Evolutionary conservation across 2,888 invertebrate species (phyloP), one percentile per base, ranked within the genome.

Genomic region (Leucania comma): DNA sequence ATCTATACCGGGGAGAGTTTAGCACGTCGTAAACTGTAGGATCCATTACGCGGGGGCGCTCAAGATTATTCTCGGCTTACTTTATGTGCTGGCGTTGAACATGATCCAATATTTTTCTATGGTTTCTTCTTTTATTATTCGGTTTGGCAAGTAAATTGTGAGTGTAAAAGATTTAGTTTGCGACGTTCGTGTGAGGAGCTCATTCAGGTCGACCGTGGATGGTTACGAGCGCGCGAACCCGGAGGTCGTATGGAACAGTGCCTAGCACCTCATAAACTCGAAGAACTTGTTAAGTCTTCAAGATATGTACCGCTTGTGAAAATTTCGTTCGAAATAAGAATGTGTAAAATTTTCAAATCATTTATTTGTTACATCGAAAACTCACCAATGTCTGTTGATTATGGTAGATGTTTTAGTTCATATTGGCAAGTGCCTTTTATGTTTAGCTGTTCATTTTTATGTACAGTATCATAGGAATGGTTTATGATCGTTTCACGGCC

Each of bases 1-100:
- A 93, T 92, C 90, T 88, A 87, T 86, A 87, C 86, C 83, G 71
- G 42, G 75, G 86, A 88, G 87, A 90, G 90, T 91, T 93, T 93
- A 94, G 92, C 93, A 93, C 93, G 87, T 93, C 93, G 90, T 93
- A 93, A 93, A 93, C 89, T 91, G 89, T 89, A 87, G 90, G 89
- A 90, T 92, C 92, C 91, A 93, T 93, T 93, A 93, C 90, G 87
- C 75, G 86, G 82, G 78, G 85, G 86, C 82, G 85, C 87, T 85
- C 86, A 81, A 90, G 89, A 91, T 92, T 90, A 91, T 89, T 86
- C 89, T 82, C 81, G 81, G 78, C 85, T 84, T 84, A 84, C 87
- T 89, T 89, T 89, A 90, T 83, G 86, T 78, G 81, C 78, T 79
- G 57, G 82, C 83, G 75, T 80, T 82, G 87, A 86, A 87, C 83